Evolutionary conservation across 2,113 vertebrate species (phyloP).

Genomic region (Chamaea fasciata): DNA sequence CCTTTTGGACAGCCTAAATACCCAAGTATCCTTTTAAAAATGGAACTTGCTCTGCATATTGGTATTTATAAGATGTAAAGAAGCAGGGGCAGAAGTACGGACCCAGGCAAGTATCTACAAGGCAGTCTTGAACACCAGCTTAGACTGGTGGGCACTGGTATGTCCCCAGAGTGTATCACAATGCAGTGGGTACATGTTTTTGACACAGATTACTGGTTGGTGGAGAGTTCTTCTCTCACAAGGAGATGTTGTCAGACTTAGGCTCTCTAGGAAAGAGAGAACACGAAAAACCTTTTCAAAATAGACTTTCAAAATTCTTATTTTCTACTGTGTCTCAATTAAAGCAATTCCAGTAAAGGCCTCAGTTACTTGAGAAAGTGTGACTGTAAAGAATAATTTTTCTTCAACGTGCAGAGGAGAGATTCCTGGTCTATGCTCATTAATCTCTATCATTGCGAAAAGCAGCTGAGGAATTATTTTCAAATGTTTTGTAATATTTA

Average conservation of each 20-base stretch:
- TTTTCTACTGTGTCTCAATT: background rate
- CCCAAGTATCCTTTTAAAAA: background rate
- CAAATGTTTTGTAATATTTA: background rate
- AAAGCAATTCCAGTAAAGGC: background rate
- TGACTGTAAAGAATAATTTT: background rate
- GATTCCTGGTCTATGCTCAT: background rate
- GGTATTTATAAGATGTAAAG: background rate
- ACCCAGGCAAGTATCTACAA: background rate
- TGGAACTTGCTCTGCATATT: background rate
- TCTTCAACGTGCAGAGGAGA: fast-evolving
- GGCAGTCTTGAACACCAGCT: background rate
- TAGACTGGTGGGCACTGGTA: background rate
- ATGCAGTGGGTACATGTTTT: background rate
- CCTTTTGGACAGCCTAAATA: background rate
- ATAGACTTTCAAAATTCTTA: background rate
- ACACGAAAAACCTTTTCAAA: background rate
- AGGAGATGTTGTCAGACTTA: background rate
- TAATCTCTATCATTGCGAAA: background rate
- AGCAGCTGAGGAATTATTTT: background rate
- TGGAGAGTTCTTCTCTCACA: background rate
- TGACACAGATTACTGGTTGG: background rate
- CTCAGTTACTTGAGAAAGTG: background rate
- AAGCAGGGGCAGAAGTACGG: background rate
- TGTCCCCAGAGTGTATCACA: background rate
- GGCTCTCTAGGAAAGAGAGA: background rate